Percentiles rank a stretch among this genome's conserved stretches.
Evolutionary conservation across 1,140 invertebrate genomes (phyloP).

Genomic region (Tetraneura akinire): DNA sequence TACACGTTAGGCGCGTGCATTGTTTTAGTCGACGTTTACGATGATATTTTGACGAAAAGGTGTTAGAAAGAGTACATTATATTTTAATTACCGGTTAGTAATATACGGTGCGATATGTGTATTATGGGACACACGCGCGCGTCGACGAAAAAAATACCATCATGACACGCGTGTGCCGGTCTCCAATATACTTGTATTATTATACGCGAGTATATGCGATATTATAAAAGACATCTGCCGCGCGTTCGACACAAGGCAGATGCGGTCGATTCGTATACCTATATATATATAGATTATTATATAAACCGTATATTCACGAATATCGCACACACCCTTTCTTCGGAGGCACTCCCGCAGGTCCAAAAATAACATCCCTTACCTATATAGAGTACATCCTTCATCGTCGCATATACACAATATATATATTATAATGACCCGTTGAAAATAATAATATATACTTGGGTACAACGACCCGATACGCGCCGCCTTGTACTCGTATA

Average conservation of each 20-base stretch:
- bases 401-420: background rate
- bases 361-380: constrained; percentile 44
- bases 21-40: background rate
- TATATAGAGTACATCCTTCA: background rate
- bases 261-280: background rate
- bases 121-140: background rate
- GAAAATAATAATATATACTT: constrained; percentile 5
- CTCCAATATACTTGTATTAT: too few species aligned
- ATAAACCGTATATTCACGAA: background rate
- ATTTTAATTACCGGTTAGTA: constrained; percentile 27
- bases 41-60: constrained; percentile 8
- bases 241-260: constrained; percentile 36
- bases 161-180: constrained; percentile 36
- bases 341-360: constrained; percentile 46
- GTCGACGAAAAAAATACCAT: constrained; percentile 5
- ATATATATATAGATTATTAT: constrained; percentile 1
- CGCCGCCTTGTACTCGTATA: too few species aligned
- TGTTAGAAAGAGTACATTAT: constrained; percentile 20
- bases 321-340: constrained; percentile 49
- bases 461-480: constrained; percentile 43
- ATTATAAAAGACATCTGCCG: constrained; percentile 49
- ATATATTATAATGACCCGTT: constrained; percentile 10
- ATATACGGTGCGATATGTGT: background rate
- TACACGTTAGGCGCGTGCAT: background rate
- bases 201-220: too few species aligned